A percentile compares a stretch with the other conserved stretches of the same genome.
phyloP scores from a whole-genome alignment of 2,797 vertebrate species.

The Pteropus rufus region DNA sequence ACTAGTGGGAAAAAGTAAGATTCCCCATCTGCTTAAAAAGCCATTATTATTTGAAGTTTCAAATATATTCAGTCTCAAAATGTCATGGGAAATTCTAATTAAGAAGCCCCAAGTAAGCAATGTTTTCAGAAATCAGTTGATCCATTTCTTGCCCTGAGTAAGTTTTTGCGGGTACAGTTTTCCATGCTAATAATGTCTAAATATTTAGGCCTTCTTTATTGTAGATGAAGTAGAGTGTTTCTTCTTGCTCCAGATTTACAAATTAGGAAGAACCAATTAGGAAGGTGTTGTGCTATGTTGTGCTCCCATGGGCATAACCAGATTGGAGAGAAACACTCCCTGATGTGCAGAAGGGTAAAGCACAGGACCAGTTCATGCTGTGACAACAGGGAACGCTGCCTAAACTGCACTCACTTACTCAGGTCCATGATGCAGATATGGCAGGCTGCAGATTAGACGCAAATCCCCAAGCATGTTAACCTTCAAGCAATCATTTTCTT shows the following conservation, averaged over 20 bases:
- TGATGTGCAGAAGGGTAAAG: fast-evolving
- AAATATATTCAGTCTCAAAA: neutral
- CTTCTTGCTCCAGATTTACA: neutral
- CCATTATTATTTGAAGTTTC: neutral
- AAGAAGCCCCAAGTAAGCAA: neutral
- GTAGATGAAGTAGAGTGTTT: neutral
- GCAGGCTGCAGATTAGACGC: fast-evolving
- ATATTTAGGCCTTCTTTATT: neutral
- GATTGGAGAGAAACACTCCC: neutral
- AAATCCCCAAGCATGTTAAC: too few relatives aligned
- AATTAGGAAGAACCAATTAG: neutral
- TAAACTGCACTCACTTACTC: fast-evolving
- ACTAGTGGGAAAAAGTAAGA: neutral
- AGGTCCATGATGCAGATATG: fast-evolving
- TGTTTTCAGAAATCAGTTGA: neutral
- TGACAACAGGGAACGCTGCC: fast-evolving
- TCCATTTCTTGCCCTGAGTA: neutral
- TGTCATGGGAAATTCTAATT: neutral
- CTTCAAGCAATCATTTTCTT: neutral
- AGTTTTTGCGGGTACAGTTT: neutral
- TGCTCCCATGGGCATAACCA: neutral
- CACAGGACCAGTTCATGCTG: fast-evolving
- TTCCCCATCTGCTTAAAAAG: neutral
- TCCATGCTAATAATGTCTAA: neutral
- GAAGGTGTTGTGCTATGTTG: neutral